These are phyloP conservation scores for Troglohyphantes excavatus DNA, from an alignment of 2,888 invertebrate species.

Conservation along the genomic window DNA sequence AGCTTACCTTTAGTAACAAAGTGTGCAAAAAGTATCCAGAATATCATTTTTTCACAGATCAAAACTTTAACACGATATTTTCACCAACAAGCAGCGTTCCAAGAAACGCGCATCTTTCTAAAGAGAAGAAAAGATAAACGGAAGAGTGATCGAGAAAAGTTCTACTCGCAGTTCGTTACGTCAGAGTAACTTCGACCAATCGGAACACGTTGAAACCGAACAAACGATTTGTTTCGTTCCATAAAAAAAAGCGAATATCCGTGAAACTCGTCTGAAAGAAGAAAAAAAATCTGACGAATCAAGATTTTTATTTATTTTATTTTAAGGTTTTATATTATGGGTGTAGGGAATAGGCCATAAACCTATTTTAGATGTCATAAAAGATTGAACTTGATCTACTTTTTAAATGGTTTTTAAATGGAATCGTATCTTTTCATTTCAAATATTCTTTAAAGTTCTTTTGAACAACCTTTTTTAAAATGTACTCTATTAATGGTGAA, in stretches of 20 bases:
- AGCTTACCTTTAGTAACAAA: constrained; percentile 51
- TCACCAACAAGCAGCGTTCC: constrained; percentile 32
- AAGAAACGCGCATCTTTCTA: constrained; percentile 60
- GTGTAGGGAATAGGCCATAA: constrained; percentile 18
- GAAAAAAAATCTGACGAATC: not conserved
- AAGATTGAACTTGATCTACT: constrained; percentile 56
- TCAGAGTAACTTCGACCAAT: constrained; percentile 49
- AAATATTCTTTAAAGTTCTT: not conserved
- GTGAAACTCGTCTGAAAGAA: constrained; percentile 11
- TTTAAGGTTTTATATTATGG: constrained; percentile 9
- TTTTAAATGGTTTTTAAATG: constrained; percentile 16
- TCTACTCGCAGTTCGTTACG: constrained; percentile 52
- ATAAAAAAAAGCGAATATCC: constrained; percentile 28
- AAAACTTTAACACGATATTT: constrained; percentile 16
- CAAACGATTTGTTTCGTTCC: constrained; percentile 50
- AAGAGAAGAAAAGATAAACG: constrained; percentile 1
- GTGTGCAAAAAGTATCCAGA: constrained; percentile 63
- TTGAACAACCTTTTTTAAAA: not conserved
- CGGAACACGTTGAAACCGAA: constrained; percentile 24
- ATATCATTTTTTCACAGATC: constrained; percentile 50
- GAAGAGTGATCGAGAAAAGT: constrained; percentile 47
- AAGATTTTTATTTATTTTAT: not conserved
- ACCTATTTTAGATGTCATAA: constrained; percentile 33
- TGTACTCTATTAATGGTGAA: too few species aligned
- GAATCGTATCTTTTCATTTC: too few species aligned